A percentile compares a stretch with the other conserved stretches of the same genome.
These are phyloP conservation scores for Amphimedon queenslandica DNA, from an alignment of 37 sponge, comb jelly and placozoan genomes.

Conservation along the genomic window DNA sequence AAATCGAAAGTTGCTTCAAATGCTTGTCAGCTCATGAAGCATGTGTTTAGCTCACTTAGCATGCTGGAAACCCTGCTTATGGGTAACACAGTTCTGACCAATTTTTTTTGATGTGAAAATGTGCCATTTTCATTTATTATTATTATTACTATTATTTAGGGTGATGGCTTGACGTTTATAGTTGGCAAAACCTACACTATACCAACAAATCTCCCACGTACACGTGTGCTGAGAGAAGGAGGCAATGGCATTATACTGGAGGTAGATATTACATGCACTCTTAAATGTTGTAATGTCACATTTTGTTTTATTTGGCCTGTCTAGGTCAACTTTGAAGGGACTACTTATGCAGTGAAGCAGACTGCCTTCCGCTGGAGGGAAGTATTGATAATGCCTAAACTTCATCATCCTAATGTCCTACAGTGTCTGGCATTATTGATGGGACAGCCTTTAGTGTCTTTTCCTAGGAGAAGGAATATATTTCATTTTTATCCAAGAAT, in stretches of 20 bases:
- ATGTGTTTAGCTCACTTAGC: not conserved
- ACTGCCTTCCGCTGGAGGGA: conserved; percentile 1
- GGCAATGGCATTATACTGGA: conserved; percentile 3
- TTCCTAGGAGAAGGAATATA: conserved; percentile 5
- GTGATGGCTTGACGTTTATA: not conserved
- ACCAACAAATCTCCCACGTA: not conserved
- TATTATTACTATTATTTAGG: no score
- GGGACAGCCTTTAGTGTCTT: not conserved
- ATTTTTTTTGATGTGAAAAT: no score
- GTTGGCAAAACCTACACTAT: not conserved
- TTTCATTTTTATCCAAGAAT: conserved; percentile 4
- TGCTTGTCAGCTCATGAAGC: no score
- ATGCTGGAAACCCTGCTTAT: not conserved
- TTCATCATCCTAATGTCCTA: not conserved
- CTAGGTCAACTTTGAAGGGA: not conserved
- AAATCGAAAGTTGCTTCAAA: no score
- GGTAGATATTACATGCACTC: no score
- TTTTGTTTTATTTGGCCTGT: not conserved
- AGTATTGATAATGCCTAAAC: conserved; percentile 3
- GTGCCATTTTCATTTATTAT: no score
- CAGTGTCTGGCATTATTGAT: not conserved
- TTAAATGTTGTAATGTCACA: no score
- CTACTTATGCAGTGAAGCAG: not conserved
- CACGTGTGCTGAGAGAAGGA: not conserved
- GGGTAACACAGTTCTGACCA: no score